Conservation (phyloP, 30 jellyfish, hydroid and myxozoan genomes). For the Aurelia aurita complex sp. Pacific region DNA sequence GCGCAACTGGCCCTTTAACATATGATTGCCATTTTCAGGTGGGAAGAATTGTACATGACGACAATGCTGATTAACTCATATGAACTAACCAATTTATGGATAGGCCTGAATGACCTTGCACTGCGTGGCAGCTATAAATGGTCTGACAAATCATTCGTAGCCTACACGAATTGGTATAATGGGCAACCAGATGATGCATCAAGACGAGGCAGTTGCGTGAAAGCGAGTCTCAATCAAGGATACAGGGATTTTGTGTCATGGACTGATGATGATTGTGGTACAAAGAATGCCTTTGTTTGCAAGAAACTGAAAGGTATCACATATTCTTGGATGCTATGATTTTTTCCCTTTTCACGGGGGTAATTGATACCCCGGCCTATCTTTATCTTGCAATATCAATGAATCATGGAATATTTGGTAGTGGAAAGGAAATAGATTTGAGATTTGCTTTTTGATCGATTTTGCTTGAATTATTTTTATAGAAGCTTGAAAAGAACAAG, state of each 20-base stretch:
- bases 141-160: constrained; percentile 74
- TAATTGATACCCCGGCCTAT: too few species aligned
- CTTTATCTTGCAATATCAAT: too few species aligned
- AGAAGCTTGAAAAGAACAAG: too few species aligned
- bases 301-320: constrained; percentile 68
- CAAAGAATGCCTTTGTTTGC: constrained; percentile 74
- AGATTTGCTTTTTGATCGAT: too few species aligned
- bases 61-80: constrained; percentile 63
- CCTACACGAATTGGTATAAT: constrained; percentile 86
- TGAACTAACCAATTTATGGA: constrained; percentile 79
- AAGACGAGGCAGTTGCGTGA: constrained; percentile 80
- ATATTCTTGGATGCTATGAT: too few species aligned
- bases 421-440: too few species aligned
- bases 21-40: constrained; percentile 14
- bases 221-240: constrained; percentile 68
- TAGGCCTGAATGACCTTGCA: constrained; percentile 73
- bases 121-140: constrained; percentile 73
- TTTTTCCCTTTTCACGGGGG: too few species aligned
- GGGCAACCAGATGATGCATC: constrained; percentile 94
- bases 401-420: too few species aligned
- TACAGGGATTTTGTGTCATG: constrained; percentile 61
- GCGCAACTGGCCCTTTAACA: neutral
- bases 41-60: constrained; percentile 66
- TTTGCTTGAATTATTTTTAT: too few species aligned
- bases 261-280: constrained; percentile 72